phyloP scores from a whole-genome alignment of 2,113 vertebrate genomes.

The Pachyramphus minor region DNA sequence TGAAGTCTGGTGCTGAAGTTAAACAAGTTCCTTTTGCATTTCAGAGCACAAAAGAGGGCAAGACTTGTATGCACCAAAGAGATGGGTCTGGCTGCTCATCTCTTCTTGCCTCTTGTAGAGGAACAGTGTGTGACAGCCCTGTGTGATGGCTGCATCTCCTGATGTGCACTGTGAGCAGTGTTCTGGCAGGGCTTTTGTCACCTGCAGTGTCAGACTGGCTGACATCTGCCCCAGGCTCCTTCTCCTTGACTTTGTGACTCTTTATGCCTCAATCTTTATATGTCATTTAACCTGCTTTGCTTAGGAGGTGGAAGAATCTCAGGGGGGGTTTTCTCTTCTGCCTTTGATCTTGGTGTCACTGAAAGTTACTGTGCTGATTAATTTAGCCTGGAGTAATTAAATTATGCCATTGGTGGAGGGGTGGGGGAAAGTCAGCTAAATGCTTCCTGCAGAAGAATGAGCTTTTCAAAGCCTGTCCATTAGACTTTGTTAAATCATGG shows the following conservation, averaged over 20 bases:
- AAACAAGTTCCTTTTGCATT: background rate
- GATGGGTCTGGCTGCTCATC: background rate
- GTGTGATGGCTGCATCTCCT: background rate
- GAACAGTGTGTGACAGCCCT: fast-evolving
- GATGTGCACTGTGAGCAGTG: background rate
- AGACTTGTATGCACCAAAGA: background rate
- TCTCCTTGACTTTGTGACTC: background rate
- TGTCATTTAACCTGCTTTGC: background rate
- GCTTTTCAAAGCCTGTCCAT: background rate
- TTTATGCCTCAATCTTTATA: background rate
- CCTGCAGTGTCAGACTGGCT: background rate
- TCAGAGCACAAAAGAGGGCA: background rate
- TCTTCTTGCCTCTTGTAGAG: background rate
- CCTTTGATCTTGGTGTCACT: background rate
- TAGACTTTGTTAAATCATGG: background rate
- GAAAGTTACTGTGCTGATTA: background rate
- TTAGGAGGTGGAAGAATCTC: background rate
- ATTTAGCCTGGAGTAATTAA: background rate
- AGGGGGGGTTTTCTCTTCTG: background rate
- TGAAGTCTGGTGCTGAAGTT: background rate
- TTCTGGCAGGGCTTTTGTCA: background rate
- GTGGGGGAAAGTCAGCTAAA: background rate
- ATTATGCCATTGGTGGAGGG: background rate
- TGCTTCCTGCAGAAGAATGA: background rate
- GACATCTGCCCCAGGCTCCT: background rate